Evolutionary conservation across 2,113 vertebrate genomes (phyloP).

Genomic region (Nerophis ophidion): DNA sequence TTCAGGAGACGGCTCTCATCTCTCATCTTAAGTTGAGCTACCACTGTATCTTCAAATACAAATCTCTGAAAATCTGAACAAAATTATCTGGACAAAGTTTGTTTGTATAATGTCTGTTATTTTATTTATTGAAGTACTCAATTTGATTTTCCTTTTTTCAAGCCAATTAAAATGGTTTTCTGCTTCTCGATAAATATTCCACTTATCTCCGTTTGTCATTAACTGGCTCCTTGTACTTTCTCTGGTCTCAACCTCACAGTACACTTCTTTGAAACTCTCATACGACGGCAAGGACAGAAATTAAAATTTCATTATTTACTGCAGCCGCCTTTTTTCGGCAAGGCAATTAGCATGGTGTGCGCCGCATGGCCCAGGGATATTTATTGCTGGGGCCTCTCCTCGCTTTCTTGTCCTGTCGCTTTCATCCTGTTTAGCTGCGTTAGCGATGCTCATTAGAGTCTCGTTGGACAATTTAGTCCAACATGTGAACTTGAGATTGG

Average conservation of each 20-base stretch:
- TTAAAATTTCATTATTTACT: conserved; percentile 98
- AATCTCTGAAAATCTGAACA: not conserved
- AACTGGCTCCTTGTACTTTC: not conserved
- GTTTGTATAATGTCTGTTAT: not conserved
- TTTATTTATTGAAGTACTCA: not conserved
- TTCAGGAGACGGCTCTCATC: no score
- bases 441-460: conserved; percentile 57
- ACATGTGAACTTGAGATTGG: conserved; percentile 39
- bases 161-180: conserved; percentile 8
- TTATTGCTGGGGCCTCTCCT: conserved; percentile 60
- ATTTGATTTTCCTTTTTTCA: conserved; percentile 10
- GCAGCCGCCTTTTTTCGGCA: conserved; percentile 62
- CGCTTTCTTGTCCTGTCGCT: conserved; percentile 53
- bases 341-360: conserved; percentile 86
- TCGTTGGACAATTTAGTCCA: conserved; percentile 44
- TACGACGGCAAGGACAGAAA: conserved; percentile 54
- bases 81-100: not conserved
- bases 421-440: conserved; percentile 42
- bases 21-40: no score
- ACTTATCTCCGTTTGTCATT: conserved; percentile 4
- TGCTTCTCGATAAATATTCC: conserved; percentile 16
- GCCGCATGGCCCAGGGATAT: conserved; percentile 76
- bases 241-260: conserved; percentile 55
- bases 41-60: not conserved
- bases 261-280: conserved; percentile 74